Conservation (phyloP, 2,113 vertebrate species). For the Macquaria australasica region DNA sequence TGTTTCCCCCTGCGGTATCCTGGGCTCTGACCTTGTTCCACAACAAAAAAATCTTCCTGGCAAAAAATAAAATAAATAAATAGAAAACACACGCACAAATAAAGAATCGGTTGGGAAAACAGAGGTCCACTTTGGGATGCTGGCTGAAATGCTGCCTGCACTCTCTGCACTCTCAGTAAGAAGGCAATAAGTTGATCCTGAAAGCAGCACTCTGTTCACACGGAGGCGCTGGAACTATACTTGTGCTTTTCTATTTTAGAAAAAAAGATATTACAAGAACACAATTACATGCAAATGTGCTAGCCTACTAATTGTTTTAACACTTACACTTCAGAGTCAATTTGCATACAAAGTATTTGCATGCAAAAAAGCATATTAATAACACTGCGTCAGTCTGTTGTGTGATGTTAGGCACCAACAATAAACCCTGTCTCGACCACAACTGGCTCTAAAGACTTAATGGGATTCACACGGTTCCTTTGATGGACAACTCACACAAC, state of each 20-base stretch:
- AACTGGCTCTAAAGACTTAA: slow-evolving; percentile 2
- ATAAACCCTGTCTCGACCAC: not conserved
- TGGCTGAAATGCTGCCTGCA: slow-evolving; percentile 25
- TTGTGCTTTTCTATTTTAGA: not conserved
- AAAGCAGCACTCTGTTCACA: slow-evolving; percentile 1
- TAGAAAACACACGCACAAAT: not conserved
- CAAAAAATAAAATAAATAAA: slow-evolving; percentile 29
- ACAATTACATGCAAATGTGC: slow-evolving; percentile 7
- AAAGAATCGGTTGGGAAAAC: slow-evolving; percentile 25
- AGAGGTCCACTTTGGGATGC: slow-evolving; percentile 16
- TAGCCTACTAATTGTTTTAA: slow-evolving; percentile 33
- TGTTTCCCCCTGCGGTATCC: slow-evolving; percentile 48
- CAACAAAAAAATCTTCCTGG: slow-evolving; percentile 43
- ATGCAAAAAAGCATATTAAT: slow-evolving; percentile 26
- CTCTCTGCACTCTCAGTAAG: slow-evolving; percentile 36
- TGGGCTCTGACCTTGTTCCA: slow-evolving; percentile 57
- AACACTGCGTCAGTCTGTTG: slow-evolving; percentile 8
- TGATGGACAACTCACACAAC: slow-evolving; percentile 7
- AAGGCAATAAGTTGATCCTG: slow-evolving; percentile 27
- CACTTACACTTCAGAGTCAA: slow-evolving; percentile 8
- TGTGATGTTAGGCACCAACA: not conserved
- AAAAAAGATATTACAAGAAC: not conserved
- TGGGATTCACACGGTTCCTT: slow-evolving; percentile 2
- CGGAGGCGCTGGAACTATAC: not conserved
- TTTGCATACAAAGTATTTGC: slow-evolving; percentile 33